A percentile compares a stretch with the other conserved stretches of the same genome.
Evolutionary conservation across 2,888 invertebrate species (phyloP).

Genomic region (Athetis lepigone): DNA sequence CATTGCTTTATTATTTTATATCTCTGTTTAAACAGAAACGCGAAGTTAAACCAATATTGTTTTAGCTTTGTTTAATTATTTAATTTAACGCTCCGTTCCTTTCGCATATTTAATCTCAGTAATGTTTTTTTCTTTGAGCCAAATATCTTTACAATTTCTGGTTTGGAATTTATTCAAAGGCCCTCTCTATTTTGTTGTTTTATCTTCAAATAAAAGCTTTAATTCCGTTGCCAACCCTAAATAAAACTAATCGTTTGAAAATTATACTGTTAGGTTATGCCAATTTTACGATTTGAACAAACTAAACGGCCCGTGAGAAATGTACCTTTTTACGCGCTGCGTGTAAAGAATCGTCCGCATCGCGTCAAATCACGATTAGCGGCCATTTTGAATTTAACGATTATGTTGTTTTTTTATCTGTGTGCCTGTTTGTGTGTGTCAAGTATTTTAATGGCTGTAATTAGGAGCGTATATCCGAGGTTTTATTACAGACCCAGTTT

Average conservation of each 20-base stretch:
- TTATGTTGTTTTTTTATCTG: constrained; percentile 25
- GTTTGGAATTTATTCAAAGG: not conserved
- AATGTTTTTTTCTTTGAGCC: constrained; percentile 17
- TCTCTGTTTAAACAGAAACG: constrained; percentile 35
- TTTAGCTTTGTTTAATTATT: constrained; percentile 40
- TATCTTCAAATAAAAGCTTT: constrained; percentile 1
- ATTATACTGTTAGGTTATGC: constrained; percentile 64
- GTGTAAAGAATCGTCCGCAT: constrained; percentile 49
- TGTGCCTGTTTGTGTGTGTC: constrained; percentile 14
- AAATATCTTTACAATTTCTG: constrained; percentile 1
- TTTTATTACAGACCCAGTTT: constrained; percentile 30
- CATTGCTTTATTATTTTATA: constrained; percentile 27
- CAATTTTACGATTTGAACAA: constrained; percentile 64
- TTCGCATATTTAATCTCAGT: constrained; percentile 17
- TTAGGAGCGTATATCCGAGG: constrained; percentile 14
- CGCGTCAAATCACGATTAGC: constrained; percentile 59
- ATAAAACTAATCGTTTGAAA: constrained; percentile 63
- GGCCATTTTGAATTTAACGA: constrained; percentile 49
- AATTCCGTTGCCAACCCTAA: constrained; percentile 45
- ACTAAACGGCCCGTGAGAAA: constrained; percentile 66
- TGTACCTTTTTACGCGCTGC: constrained; percentile 64
- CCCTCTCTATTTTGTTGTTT: not conserved
- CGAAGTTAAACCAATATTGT: constrained; percentile 31
- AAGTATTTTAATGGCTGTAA: constrained; percentile 40
- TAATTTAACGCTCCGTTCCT: constrained; percentile 20